phyloP scores from a whole-genome alignment of 1,140 invertebrate genomes.

The Aphaenogaster floridana region DNA sequence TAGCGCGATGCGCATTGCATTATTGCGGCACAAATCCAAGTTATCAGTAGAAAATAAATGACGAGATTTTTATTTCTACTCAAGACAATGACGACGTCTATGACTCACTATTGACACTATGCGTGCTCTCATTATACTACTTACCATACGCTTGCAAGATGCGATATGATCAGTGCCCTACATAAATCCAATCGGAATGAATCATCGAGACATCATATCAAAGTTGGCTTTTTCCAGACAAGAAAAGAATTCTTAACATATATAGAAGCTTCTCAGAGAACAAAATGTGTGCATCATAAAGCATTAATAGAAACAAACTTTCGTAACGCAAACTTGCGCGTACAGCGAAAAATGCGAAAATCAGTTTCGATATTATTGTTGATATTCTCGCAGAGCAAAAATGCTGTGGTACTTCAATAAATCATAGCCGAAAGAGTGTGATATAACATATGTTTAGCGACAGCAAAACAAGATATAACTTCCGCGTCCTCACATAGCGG shows the following conservation, averaged over 20 bases:
- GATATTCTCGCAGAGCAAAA: background rate
- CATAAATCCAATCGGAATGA: background rate
- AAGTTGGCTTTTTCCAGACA: background rate
- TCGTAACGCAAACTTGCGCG: background rate
- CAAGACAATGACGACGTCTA: conserved; percentile 22
- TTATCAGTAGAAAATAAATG: conserved; percentile 14
- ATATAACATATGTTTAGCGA: conserved; percentile 15
- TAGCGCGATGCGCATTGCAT: background rate
- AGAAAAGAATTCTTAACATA: background rate
- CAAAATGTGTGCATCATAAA: background rate
- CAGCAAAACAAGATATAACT: conserved; percentile 18
- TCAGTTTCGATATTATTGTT: background rate
- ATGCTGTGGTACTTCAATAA: background rate
- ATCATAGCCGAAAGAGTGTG: background rate
- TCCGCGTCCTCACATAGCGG: background rate
- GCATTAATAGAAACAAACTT: background rate
- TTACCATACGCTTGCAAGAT: background rate
- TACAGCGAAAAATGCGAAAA: background rate
- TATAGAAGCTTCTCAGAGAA: background rate
- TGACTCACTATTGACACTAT: conserved; percentile 41
- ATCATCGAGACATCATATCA: background rate
- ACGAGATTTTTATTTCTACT: background rate
- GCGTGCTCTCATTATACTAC: background rate
- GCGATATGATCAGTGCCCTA: background rate
- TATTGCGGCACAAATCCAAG: background rate